A percentile compares a stretch with the other conserved stretches of the same genome.
phyloP scores from a whole-genome alignment of 2,113 vertebrate genomes.

The Noturus placidus region DNA sequence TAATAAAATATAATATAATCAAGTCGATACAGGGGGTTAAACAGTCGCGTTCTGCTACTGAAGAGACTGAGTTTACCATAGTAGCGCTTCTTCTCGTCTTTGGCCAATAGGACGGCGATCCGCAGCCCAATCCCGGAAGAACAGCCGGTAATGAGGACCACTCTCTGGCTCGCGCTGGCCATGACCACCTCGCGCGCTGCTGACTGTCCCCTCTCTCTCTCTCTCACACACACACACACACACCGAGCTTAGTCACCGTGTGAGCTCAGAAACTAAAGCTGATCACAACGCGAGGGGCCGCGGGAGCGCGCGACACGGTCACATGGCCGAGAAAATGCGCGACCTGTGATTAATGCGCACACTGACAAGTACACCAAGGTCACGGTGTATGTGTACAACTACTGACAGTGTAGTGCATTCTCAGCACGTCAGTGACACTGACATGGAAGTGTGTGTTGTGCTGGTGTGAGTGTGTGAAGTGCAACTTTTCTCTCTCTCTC shows the following conservation, averaged over 20 bases:
- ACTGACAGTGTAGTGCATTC: background rate
- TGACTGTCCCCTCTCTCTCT: constrained; percentile 55
- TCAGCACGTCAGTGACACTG: no score
- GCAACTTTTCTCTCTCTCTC: no score
- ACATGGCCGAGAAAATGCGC: constrained; percentile 69
- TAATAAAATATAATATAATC: background rate
- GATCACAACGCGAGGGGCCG: constrained; percentile 70
- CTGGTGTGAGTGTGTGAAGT: background rate
- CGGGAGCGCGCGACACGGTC: constrained; percentile 72
- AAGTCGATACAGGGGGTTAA: background rate
- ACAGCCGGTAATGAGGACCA: constrained; percentile 82
- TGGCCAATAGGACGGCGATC: constrained; percentile 77
- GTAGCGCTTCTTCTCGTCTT: constrained; percentile 78
- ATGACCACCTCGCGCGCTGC: constrained; percentile 61
- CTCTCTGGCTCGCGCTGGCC: constrained; percentile 77
- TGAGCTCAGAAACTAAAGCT: constrained; percentile 68
- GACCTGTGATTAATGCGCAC: constrained; percentile 28
- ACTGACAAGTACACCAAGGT: background rate
- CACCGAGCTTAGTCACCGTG: constrained; percentile 64
- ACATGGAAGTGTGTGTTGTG: background rate
- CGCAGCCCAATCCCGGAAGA: constrained; percentile 81
- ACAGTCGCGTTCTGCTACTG: constrained; percentile 29
- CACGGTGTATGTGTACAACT: background rate
- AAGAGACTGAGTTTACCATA: constrained; percentile 72
- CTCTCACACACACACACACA: constrained; percentile 37